Evolutionary conservation across 2,113 vertebrate genomes (phyloP).

Genomic region (Psittacula cyanocephala): DNA sequence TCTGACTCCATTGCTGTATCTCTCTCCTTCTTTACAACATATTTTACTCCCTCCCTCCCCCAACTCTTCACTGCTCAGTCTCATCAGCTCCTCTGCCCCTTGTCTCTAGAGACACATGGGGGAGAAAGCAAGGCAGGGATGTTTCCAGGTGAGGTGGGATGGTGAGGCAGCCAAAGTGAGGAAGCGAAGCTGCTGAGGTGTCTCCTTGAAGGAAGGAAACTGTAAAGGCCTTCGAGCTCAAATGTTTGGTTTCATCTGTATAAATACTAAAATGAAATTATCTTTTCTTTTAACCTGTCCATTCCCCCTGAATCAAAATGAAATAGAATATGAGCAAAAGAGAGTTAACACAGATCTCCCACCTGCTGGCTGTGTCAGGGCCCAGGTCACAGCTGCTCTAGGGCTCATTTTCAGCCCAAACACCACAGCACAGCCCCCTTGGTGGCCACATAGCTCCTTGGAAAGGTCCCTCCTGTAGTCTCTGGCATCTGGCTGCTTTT

Average conservation of each 20-base stretch:
- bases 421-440: background rate
- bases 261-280: background rate
- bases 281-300: background rate
- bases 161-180: background rate
- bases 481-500: background rate
- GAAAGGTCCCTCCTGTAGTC: background rate
- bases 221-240: background rate
- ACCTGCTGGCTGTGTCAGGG: background rate
- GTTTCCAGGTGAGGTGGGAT: background rate
- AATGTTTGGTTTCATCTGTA: background rate
- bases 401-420: background rate
- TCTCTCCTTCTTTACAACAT: background rate
- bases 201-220: background rate
- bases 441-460: fast-evolving
- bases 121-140: background rate
- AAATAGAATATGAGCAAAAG: background rate
- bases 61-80: background rate
- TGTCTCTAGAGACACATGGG: background rate
- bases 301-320: background rate
- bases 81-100: background rate
- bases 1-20: background rate
- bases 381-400: fast-evolving
- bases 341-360: background rate
- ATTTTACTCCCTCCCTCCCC: background rate
- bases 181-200: background rate